Evolutionary conservation across 2,797 vertebrate genomes (phyloP), one percentile per base, ranked within the genome.

Genomic region (Epinephelus coioides): DNA sequence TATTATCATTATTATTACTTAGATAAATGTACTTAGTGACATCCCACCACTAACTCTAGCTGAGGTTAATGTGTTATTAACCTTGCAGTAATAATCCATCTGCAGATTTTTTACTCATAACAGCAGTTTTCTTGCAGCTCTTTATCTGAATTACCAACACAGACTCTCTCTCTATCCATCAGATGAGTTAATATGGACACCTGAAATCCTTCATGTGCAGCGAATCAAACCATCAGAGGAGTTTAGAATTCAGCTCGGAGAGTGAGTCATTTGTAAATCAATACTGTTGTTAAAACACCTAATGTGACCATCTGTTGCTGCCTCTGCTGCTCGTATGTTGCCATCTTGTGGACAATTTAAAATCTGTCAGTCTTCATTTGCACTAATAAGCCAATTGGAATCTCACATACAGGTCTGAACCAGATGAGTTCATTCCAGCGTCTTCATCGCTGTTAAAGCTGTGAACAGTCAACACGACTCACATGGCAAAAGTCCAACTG

Each of bases 291-390:
- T 57, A 18, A 25, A n/a, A 47, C 56, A 57, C 63, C 62, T 76
- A 70, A 84, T 71, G 44, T 8, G 49, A 66, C 86, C 89, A 90
- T 88, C 87, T 91, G 91, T 82, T 87, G 90, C 85, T 85, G 74
- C 40, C 63, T 72, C 80, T 78, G 75, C 74, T 67, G 71, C 67
- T 83, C 82, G 55, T 44, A 65, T 87, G 89, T 89, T 87, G 90
- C 92, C 93, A 91, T 89, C 92, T 92, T 89, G 93, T 92, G 92
- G 92, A 74, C 68, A 77, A 75, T 82, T 84, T 73, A 56, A 82
- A 79, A 79, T 67, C 66, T 73, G 81, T 69, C 67, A 54, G 18
- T 87, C 61, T 70, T 75, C 55, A 70, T 81, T 66, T 68, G 46
- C 27, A 55, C 13, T 57, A 46, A 79, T 46, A 2, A 12, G 38